Evolutionary conservation across 1,140 invertebrate species (phyloP).

Genomic region (Charaxes varanes): DNA sequence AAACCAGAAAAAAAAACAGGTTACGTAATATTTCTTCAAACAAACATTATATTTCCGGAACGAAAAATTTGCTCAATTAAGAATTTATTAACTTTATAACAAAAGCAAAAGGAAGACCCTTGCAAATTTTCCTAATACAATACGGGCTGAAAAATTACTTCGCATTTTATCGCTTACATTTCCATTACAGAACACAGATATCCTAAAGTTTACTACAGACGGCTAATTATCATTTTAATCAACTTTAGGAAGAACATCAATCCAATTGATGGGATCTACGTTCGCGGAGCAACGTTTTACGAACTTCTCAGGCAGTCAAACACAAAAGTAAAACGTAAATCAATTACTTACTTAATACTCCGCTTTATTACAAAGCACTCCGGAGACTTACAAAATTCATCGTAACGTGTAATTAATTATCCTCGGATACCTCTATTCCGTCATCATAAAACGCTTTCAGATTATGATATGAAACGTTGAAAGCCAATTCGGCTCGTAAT

Average conservation of each 20-base stretch:
- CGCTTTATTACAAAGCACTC: slow-evolving; percentile 40
- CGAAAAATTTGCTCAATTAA: too few species aligned
- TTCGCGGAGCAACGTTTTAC: slow-evolving; percentile 15
- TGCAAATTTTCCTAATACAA: too few species aligned
- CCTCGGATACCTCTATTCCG: slow-evolving; percentile 25
- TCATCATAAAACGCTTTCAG: slow-evolving; percentile 60
- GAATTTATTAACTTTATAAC: too few species aligned
- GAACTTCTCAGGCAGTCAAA: slow-evolving; percentile 24
- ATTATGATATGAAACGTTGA: slow-evolving; percentile 68
- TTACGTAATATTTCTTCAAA: too few species aligned
- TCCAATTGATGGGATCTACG: slow-evolving; percentile 22
- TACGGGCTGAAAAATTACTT: too few species aligned
- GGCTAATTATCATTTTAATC: slow-evolving; percentile 18
- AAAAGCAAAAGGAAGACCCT: too few species aligned
- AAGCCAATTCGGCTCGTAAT: slow-evolving; percentile 61
- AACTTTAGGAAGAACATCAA: slow-evolving; percentile 18
- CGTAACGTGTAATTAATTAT: slow-evolving; percentile 60
- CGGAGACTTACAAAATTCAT: slow-evolving; percentile 37
- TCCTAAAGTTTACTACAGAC: too few species aligned
- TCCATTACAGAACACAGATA: too few species aligned
- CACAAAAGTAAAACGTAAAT: slow-evolving; percentile 34
- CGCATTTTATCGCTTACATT: too few species aligned
- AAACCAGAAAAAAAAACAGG: too few species aligned
- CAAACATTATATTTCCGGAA: too few species aligned
- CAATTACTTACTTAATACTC: slow-evolving; percentile 33